Base-by-base conservation (phyloP, 2,113 vertebrate species). In the Xenopus laevis region DNA sequence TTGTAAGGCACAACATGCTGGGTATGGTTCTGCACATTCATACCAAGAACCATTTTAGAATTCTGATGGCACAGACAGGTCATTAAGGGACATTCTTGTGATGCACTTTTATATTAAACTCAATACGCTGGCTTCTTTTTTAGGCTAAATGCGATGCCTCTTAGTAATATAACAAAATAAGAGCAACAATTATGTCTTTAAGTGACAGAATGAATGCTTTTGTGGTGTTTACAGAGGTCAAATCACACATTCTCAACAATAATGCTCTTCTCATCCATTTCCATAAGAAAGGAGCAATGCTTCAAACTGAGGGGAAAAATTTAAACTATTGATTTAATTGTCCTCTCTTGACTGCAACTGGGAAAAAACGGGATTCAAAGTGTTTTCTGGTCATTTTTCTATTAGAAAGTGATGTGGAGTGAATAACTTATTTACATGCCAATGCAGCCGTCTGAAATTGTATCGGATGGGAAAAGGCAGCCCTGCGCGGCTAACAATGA, bases 381-480 rank as follows among this genome's bases (percentile, higher is more conserved):
- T 90, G 86, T 89, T 91, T 86, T 89, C 89, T 89, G 91, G 90
- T 93, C 91, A 92, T 95, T 95, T 94, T 92, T 87, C 91, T 84
- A 86, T 89, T 85, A 82, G 87, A 93, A 86, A 90, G 89, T 91
- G 92, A 89, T 89, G 89, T 85, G 79, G 81, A 85, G 85, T 94
- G 94, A 95, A 96, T 95, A 92, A 94, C 91, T 93, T 93, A 94
- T 96, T 96, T 93, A 94, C 93, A 95, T 95, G 87, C 93, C 92
- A 95, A 95, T 89, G 88, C 85, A 85, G 78, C 78, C 86, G 83
- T 68, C 81, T 79, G 86, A 84, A 85, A 87, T 88, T 84, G 87
- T 84, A 90, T 92, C 81, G 91, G 92, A 91, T 92, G 92, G 89
- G 91, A 92, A 94, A 87, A 90, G 33, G 82, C 74, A 87, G 82